A percentile compares a stretch with the other conserved stretches of the same genome.
Evolutionary conservation across 2,797 vertebrate genomes (phyloP).

Genomic region (Enteromius afrohamiltoni): DNA sequence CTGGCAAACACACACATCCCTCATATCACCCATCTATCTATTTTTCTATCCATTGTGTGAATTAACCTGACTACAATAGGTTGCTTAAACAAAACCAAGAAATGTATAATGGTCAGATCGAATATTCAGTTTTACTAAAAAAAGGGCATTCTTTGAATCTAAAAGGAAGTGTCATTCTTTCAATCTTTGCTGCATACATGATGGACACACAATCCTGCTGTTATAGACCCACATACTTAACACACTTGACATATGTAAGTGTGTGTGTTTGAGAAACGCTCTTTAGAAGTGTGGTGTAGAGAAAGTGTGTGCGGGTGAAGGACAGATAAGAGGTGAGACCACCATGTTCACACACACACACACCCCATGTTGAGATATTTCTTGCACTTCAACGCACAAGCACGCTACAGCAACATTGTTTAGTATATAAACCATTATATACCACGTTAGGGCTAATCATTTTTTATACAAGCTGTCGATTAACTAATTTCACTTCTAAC

Average conservation of each 20-base stretch:
- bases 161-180: background rate
- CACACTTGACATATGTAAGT: constrained; percentile 35
- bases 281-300: constrained; percentile 42
- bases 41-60: background rate
- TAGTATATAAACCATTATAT: background rate
- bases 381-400: background rate
- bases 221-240: constrained; percentile 39
- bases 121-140: background rate
- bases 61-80: background rate
- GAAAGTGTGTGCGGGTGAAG: constrained; percentile 43
- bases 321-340: constrained; percentile 40
- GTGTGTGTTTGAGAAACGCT: constrained; percentile 36
- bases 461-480: constrained; percentile 14
- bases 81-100: constrained; percentile 1
- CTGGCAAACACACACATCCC: background rate
- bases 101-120: background rate
- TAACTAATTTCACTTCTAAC: constrained; percentile 20
- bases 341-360: constrained; percentile 3
- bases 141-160: background rate
- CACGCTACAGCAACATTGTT: background rate
- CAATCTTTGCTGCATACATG: background rate
- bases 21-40: background rate
- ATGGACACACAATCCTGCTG: constrained; percentile 17
- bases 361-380: background rate
- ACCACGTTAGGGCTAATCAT: background rate